Base-by-base conservation (phyloP, 1,140 invertebrate species). In the Samia ricini region DNA sequence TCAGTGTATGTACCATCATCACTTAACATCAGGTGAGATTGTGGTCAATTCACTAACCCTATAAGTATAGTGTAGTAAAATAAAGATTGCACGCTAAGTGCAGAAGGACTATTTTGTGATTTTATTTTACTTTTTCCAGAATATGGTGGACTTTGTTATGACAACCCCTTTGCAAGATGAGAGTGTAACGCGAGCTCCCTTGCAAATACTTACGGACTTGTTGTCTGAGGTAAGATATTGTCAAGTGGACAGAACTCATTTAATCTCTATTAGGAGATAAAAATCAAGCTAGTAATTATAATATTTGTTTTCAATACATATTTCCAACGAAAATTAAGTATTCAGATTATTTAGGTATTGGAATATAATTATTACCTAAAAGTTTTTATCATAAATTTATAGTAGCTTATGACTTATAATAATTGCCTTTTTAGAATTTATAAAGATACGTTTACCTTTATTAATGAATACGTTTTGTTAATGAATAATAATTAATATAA, bases 121-220 rank as follows among this genome's bases (percentile, higher is more conserved):
- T 3, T 1, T 22, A 52, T 22, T 52, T 22, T 23, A 52, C 10
- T 52, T 52, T n/a, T 78, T 67, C 10, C 89, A 95, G 95, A 93
- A 92, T 73, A 92, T 97, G 92, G 95, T 97, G 42, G 95, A 97
- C 67, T 93, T 96, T 64, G 95, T 94, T 0, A 92, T 95, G 67
- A 93, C 92, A 66, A 96, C 95, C 1, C 96, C 95, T 0, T 91
- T 97, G 19, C 95, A 97, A 83, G 95, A 97, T 76, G 94, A 95
- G 69, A 93, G 93, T 68, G 94, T 97, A 4, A 94, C 94, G 52
- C 93, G 94, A 22, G 93, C 94, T 22, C 95, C 96, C 2, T 81
- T 97, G 61, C 94, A 96, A 71, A 93, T 96, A 7, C 93, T 95
- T 2, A 95, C 95, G 0, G 94, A 94, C 63, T 89, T 96, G 18